A percentile compares a stretch with the other conserved stretches of the same genome.
Conservation (phyloP, 2,888 invertebrate species). For the Tuta absoluta region DNA sequence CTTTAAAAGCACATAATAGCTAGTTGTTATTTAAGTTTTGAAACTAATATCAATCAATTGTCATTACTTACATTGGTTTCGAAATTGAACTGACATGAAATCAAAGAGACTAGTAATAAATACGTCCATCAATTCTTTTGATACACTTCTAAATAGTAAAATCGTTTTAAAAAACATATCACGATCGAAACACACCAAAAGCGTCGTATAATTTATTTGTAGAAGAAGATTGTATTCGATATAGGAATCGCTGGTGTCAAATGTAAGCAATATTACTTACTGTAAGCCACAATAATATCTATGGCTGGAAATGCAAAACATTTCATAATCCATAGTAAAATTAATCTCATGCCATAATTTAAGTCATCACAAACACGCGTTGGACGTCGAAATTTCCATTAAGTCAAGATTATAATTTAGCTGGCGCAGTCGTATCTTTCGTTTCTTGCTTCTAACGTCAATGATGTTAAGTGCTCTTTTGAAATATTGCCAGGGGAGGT, state of each 20-base stretch:
- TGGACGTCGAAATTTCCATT: constrained; percentile 21
- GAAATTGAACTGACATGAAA: constrained; percentile 33
- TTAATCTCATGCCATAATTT: constrained; percentile 25
- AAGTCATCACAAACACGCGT: constrained; percentile 10
- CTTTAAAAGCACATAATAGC: neutral
- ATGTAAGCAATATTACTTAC: too few species aligned
- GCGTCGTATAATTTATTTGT: too few species aligned
- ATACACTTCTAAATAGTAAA: neutral
- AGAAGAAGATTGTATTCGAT: too few species aligned
- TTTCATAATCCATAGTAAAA: constrained; percentile 6
- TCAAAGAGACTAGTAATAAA: neutral
- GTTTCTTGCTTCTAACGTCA: constrained; percentile 50
- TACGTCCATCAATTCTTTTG: neutral
- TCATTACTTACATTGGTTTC: constrained; percentile 36
- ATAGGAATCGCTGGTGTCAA: too few species aligned
- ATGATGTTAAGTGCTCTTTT: constrained; percentile 66
- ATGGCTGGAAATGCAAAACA: neutral
- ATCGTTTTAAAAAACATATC: neutral
- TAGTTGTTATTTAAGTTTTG: constrained; percentile 22
- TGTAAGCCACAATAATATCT: neutral
- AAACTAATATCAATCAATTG: constrained; percentile 36
- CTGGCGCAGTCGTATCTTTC: constrained; percentile 42
- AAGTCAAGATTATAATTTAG: constrained; percentile 41
- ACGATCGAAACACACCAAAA: too few species aligned
- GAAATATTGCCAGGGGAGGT: constrained; percentile 62